Conservation (phyloP, 2,888 invertebrate genomes). For the Harpalus rubripes region DNA sequence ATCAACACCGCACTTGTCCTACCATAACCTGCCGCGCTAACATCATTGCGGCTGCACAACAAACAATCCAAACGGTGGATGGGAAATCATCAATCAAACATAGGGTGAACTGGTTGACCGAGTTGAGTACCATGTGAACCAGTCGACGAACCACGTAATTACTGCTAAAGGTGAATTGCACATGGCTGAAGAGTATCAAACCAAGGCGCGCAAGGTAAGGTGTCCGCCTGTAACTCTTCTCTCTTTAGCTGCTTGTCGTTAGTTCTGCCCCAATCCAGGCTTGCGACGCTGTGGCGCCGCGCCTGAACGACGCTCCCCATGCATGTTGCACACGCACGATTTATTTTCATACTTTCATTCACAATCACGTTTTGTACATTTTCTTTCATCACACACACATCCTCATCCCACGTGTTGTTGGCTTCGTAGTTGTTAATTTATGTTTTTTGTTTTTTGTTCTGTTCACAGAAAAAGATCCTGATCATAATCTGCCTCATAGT, state of each 20-base stretch:
- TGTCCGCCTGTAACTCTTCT: constrained; percentile 42
- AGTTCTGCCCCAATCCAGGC: constrained; percentile 6
- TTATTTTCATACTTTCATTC: constrained; percentile 41
- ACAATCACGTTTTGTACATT: constrained; percentile 54
- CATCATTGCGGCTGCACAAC: constrained; percentile 20
- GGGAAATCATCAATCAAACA: constrained; percentile 54
- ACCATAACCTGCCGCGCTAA: constrained; percentile 49
- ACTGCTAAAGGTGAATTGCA: constrained; percentile 88
- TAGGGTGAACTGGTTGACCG: constrained; percentile 97
- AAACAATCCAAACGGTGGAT: not conserved
- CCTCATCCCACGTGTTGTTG: constrained; percentile 32
- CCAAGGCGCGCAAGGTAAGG: constrained; percentile 93
- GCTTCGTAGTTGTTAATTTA: constrained; percentile 76
- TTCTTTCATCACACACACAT: constrained; percentile 58
- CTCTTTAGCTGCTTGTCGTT: constrained; percentile 43
- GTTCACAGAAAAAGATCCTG: constrained; percentile 93
- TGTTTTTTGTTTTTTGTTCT: constrained; percentile 80
- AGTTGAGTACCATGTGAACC: constrained; percentile 95
- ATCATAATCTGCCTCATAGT: constrained; percentile 91
- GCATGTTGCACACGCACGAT: constrained; percentile 57
- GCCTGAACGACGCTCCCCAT: constrained; percentile 57
- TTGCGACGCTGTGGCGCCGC: constrained; percentile 38
- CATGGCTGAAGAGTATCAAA: constrained; percentile 89
- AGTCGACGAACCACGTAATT: constrained; percentile 91
- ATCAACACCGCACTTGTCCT: constrained; percentile 53